Conservation (phyloP, 2,113 vertebrate genomes). For the Trichechus manatus region DNA sequence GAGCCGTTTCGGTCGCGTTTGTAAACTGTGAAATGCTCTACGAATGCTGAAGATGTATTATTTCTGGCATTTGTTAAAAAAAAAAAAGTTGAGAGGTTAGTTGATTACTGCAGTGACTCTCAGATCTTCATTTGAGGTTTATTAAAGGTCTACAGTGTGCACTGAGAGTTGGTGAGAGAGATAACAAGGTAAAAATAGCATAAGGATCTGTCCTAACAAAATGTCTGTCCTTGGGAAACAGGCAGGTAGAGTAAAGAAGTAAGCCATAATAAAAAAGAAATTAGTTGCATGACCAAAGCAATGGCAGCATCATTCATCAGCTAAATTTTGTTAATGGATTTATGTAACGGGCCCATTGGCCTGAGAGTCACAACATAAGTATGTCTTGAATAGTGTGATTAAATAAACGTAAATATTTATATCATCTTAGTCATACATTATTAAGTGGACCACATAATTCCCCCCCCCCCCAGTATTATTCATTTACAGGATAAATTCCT, state of each 20-base stretch:
- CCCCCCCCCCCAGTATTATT: neutral
- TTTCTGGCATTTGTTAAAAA: neutral
- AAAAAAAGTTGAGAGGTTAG: neutral
- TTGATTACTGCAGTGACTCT: neutral
- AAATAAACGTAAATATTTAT: conserved; percentile 35
- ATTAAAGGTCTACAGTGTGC: neutral
- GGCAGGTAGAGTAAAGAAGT: conserved; percentile 27
- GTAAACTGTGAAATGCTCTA: neutral
- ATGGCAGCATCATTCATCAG: neutral
- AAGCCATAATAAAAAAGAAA: neutral
- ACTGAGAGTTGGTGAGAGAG: conserved; percentile 17
- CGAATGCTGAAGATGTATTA: neutral
- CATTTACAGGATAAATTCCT: neutral
- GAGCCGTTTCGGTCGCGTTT: neutral
- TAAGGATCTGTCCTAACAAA: conserved; percentile 41
- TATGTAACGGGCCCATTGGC: neutral
- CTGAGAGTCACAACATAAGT: conserved; percentile 22
- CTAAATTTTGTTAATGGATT: conserved; percentile 60
- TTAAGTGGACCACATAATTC: neutral
- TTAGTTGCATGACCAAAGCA: neutral
- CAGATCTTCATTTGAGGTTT: conserved; percentile 50
- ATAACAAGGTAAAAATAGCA: conserved; percentile 77
- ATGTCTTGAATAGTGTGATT: conserved; percentile 41
- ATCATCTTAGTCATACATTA: conserved; percentile 37
- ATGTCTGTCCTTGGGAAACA: conserved; percentile 71